Conservation (phyloP, 2,113 vertebrate species). For the Pterocles gutturalis region DNA sequence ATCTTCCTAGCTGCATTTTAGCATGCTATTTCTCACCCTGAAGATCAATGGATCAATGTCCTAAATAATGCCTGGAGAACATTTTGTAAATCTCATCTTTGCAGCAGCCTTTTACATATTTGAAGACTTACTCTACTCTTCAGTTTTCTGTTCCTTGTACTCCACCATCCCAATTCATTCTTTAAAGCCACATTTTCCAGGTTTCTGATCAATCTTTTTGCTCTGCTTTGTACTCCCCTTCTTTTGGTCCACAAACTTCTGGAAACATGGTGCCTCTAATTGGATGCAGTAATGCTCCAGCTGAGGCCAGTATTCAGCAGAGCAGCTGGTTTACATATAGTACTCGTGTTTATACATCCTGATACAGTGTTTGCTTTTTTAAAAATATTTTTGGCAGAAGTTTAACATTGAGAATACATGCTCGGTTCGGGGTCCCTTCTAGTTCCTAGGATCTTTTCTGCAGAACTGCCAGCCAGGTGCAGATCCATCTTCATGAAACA, state of each 20-base stretch:
- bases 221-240: not conserved
- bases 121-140: not conserved
- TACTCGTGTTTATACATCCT: constrained; percentile 50
- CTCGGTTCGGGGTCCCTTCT: not conserved
- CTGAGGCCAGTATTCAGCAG: constrained; percentile 6
- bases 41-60: not conserved
- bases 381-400: constrained; percentile 45
- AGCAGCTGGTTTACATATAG: constrained; percentile 64
- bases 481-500: not conserved
- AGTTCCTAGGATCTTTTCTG: not conserved
- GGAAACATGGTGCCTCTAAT: constrained; percentile 42
- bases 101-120: not conserved
- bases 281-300: constrained; percentile 47
- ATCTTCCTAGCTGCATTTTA: not conserved
- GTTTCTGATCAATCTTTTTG: not conserved
- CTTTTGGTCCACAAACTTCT: constrained; percentile 9
- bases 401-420: constrained; percentile 6
- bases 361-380: constrained; percentile 37
- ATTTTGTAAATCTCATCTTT: not conserved
- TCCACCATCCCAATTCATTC: not conserved
- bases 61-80: not conserved
- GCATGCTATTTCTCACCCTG: not conserved
- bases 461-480: not conserved
- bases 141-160: not conserved
- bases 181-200: not conserved